Conservation (phyloP, 2,888 invertebrate genomes). For the Tenodera sinensis region DNA sequence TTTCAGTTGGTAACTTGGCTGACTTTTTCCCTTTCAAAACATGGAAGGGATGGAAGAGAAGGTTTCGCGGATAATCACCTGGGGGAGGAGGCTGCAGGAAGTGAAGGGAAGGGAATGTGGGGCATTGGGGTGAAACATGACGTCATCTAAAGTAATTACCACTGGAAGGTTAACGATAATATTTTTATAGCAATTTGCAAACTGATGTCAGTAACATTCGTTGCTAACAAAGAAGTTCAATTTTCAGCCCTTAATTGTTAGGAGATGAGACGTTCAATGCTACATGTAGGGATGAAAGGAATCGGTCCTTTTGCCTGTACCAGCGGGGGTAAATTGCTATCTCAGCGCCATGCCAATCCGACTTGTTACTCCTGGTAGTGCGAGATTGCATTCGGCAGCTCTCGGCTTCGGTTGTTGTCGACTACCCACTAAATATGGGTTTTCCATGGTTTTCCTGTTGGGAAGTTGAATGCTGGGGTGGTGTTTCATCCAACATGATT, state of each 20-base stretch:
- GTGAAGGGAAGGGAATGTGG: not conserved
- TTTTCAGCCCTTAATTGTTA: not conserved
- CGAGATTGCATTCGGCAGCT: too few relatives aligned
- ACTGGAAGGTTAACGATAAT: not conserved
- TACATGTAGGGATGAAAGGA: not conserved
- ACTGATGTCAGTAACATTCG: not conserved
- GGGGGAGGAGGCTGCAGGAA: slow-evolving; percentile 13
- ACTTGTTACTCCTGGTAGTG: too few relatives aligned
- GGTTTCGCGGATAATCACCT: slow-evolving; percentile 12
- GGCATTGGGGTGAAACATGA: not conserved
- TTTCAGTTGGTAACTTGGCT: slow-evolving; percentile 14
- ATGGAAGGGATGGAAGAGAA: not conserved
- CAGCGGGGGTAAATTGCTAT: not conserved
- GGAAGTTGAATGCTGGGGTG: too few relatives aligned
- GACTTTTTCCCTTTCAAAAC: slow-evolving; percentile 19
- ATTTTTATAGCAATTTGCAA: not conserved
- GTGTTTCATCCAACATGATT: too few relatives aligned
- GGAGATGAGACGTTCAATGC: not conserved
- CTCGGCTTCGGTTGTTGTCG: too few relatives aligned
- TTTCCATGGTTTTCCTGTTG: too few relatives aligned
- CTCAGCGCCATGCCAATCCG: not conserved
- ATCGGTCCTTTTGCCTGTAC: not conserved
- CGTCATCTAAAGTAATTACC: not conserved
- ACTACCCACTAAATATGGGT: too few relatives aligned
- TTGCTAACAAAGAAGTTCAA: not conserved